Conservation (phyloP, 2,113 vertebrate species). For the pig (Sus scrofa) region T2T-Sscrofa CM000819.6:92789001-92789500, state of each 20-base stretch:
- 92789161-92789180: background rate
- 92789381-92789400: background rate
- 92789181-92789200: background rate
- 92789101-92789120: background rate
- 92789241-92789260: background rate
- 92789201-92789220: background rate
- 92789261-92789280: background rate
- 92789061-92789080: background rate
- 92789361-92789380: background rate
- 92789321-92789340: background rate
- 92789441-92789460: background rate
- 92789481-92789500: background rate
- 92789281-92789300: background rate
- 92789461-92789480: background rate
- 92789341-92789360: fast-evolving
- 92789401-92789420: background rate
- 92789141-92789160: background rate
- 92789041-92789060: constrained; percentile 12
- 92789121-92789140: background rate
- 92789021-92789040: background rate
- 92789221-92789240: background rate
- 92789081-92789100: background rate
- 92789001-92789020: background rate
- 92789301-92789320: background rate
- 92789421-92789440: background rate